A percentile compares a stretch with the other conserved stretches of the same genome.
Conservation (phyloP, 2,888 invertebrate species). For the Macrophya annulata region DNA sequence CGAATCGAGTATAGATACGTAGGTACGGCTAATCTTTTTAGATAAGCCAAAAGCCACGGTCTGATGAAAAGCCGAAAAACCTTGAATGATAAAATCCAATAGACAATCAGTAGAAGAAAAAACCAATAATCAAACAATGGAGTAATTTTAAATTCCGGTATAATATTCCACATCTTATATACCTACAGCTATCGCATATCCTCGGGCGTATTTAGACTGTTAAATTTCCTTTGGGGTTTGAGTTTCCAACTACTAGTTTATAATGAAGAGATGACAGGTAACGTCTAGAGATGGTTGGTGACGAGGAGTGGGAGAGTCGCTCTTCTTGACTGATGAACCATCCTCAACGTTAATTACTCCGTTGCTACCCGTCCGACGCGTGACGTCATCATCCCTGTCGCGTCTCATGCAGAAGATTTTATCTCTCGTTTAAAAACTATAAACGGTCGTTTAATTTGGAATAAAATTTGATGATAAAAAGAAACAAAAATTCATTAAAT, state of each 20-base stretch:
- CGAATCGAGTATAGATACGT: background rate
- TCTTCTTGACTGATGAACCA: conserved; percentile 75
- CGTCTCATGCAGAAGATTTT: conserved; percentile 47
- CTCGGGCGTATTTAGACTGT: background rate
- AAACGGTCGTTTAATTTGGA: background rate
- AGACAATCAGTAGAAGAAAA: background rate
- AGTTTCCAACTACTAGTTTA: conserved; percentile 53
- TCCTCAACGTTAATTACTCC: conserved; percentile 66
- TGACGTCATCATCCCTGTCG: conserved; percentile 72
- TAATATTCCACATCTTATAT: background rate
- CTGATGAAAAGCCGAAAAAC: background rate
- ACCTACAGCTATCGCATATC: background rate
- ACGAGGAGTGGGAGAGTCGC: conserved; percentile 64
- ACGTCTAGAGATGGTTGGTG: conserved; percentile 66
- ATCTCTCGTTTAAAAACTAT: conserved; percentile 5
- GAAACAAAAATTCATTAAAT: background rate
- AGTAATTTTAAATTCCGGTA: background rate
- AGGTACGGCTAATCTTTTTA: background rate
- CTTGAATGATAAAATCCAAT: background rate
- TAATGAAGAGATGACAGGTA: conserved; percentile 75
- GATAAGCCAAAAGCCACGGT: background rate
- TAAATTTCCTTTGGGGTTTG: conserved; percentile 1
- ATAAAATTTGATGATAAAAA: background rate
- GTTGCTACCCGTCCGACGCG: conserved; percentile 72
- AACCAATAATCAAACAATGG: background rate